Evolutionary conservation across 2,797 vertebrate genomes (phyloP).

Genomic region (Naso thynnoides): DNA sequence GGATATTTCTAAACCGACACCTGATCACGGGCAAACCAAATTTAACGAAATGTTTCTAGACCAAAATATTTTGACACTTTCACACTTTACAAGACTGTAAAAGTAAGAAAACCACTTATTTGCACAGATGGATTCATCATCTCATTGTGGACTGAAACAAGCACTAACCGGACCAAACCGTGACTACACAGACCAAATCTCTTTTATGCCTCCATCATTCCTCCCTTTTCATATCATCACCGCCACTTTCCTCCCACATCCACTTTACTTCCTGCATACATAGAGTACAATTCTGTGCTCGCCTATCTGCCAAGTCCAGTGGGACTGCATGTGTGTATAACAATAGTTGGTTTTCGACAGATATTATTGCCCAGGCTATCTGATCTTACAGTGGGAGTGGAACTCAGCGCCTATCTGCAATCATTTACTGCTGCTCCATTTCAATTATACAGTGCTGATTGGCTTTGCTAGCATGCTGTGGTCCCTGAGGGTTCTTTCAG

Average conservation of each 20-base stretch:
- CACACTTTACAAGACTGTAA: neutral
- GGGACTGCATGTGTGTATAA: constrained; percentile 37
- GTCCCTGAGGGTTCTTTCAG: constrained; percentile 59
- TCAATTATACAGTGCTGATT: constrained; percentile 68
- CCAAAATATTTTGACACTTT: neutral
- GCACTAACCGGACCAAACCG: neutral
- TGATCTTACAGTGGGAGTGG: constrained; percentile 60
- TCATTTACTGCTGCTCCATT: constrained; percentile 69
- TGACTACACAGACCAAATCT: constrained; percentile 7
- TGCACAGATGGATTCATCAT: neutral
- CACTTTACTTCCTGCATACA: constrained; percentile 68
- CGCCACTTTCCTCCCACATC: constrained; percentile 59
- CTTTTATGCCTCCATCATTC: constrained; percentile 6
- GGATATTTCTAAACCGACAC: neutral
- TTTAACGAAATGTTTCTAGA: neutral
- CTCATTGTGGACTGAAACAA: constrained; percentile 5
- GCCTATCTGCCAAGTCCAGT: constrained; percentile 44
- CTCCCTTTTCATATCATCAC: constrained; percentile 31
- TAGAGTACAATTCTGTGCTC: constrained; percentile 40
- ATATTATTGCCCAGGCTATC: constrained; percentile 55
- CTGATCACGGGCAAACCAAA: neutral
- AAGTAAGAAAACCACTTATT: neutral
- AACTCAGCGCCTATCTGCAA: constrained; percentile 60
- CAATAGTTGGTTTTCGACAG: constrained; percentile 65
- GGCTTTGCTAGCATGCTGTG: constrained; percentile 44